phyloP scores from a whole-genome alignment of 2,113 vertebrate genomes.

The Eulacestoma nigropectus region DNA sequence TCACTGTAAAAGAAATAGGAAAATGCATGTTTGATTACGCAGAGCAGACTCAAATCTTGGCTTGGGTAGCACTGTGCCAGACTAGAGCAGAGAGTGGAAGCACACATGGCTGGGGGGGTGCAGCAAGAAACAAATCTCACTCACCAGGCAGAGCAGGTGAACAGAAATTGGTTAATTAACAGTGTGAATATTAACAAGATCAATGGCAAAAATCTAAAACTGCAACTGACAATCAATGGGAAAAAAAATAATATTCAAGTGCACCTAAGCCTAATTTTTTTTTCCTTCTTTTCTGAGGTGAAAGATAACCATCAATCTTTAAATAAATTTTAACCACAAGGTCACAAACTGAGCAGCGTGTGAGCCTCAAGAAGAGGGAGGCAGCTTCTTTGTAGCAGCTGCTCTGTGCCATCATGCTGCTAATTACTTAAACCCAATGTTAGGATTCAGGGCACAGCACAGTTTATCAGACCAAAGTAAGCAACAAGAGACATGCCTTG shows the following conservation, averaged over 20 bases:
- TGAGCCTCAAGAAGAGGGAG: not conserved
- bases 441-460: not conserved
- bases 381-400: not conserved
- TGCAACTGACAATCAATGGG: constrained; percentile 1
- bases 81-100: not conserved
- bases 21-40: not conserved
- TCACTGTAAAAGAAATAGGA: not conserved
- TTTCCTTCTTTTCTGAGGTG: not conserved
- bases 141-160: not conserved
- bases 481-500: not conserved
- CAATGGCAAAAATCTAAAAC: constrained; percentile 15
- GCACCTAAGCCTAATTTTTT: not conserved
- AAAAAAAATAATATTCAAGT: not conserved
- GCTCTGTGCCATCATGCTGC: not conserved
- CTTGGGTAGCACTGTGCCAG: not conserved
- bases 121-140: not conserved
- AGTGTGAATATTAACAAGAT: not conserved
- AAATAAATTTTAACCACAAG: constrained; percentile 19
- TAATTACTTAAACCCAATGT: not conserved
- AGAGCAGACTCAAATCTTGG: not conserved
- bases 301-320: not conserved
- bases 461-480: not conserved
- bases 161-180: not conserved
- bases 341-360: not conserved
- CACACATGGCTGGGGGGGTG: not conserved